These are phyloP conservation scores for Gymnarchus niloticus DNA, from an alignment of 2,113 vertebrate species.

Conservation along the genomic window DNA sequence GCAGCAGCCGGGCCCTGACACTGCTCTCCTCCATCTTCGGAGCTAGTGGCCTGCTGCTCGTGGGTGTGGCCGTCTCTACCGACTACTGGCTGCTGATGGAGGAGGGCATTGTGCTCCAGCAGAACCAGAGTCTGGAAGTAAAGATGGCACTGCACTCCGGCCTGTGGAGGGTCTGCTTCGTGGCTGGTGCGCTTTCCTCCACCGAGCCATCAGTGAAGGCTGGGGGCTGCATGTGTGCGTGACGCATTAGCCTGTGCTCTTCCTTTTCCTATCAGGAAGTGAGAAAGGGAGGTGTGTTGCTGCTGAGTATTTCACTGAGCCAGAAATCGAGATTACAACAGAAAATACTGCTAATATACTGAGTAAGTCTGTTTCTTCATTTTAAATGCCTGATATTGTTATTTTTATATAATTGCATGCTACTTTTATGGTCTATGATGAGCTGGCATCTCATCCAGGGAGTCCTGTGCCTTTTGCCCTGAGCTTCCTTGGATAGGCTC, in stretches of 20 bases:
- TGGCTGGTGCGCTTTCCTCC: conserved; percentile 65
- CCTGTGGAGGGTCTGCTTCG: conserved; percentile 89
- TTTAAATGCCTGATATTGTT: no score
- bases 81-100: conserved; percentile 94
- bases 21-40: conserved; percentile 88
- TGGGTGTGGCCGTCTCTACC: conserved; percentile 86
- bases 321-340: conserved; percentile 82
- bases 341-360: conserved; percentile 91
- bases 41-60: conserved; percentile 80
- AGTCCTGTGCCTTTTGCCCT: neutral
- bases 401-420: neutral
- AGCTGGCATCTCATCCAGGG: neutral
- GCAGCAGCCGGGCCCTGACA: conserved; percentile 84
- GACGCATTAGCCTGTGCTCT: conserved; percentile 17
- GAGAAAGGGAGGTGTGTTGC: conserved; percentile 86
- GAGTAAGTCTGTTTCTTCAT: conserved; percentile 64
- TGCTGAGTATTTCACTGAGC: conserved; percentile 85
- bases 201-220: neutral
- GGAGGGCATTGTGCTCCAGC: conserved; percentile 81
- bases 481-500: neutral
- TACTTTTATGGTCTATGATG: neutral
- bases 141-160: conserved; percentile 89
- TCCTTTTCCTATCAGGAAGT: conserved; percentile 56
- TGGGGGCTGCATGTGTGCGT: neutral
- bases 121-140: conserved; percentile 87